Conservation (phyloP, 2,888 invertebrate genomes). For the Dasypogon diadema region DNA sequence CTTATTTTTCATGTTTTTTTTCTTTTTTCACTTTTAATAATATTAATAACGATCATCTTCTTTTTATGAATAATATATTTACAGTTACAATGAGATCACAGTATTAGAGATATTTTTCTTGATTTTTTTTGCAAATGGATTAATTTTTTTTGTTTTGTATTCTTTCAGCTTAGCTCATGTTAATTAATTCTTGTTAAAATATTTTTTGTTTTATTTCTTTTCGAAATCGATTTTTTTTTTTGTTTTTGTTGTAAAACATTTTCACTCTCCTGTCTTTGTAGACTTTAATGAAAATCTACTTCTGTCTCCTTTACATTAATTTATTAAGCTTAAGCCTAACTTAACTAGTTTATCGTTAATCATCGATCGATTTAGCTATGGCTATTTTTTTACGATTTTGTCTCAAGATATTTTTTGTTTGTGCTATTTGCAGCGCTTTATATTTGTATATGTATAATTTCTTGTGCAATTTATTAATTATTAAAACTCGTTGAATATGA, state of each 20-base stretch:
- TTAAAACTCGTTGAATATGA: too few species aligned
- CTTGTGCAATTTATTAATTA: too few species aligned
- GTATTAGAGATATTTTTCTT: conserved; percentile 66
- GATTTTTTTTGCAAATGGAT: conserved; percentile 52
- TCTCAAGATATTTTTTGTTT: not conserved
- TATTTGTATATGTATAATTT: too few species aligned
- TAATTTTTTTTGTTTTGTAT: conserved; percentile 57
- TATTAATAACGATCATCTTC: conserved; percentile 43
- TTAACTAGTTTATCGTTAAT: conserved; percentile 24
- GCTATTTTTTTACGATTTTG: not conserved
- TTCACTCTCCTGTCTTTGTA: not conserved
- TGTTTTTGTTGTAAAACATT: conserved; percentile 46
- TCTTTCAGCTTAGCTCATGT: conserved; percentile 60
- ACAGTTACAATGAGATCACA: conserved; percentile 68
- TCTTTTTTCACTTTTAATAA: conserved; percentile 25
- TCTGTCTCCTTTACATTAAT: conserved; percentile 19
- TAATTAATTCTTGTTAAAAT: conserved; percentile 51
- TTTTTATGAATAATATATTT: conserved; percentile 62
- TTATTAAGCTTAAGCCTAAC: conserved; percentile 5
- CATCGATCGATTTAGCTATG: conserved; percentile 12
- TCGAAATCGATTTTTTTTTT: conserved; percentile 45
- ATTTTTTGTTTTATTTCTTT: conserved; percentile 48
- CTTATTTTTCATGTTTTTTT: too few species aligned
- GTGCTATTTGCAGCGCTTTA: not conserved
- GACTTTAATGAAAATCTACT: conserved; percentile 5